Conservation (phyloP, 2,797 vertebrate species). For the Lophius americanus region DNA sequence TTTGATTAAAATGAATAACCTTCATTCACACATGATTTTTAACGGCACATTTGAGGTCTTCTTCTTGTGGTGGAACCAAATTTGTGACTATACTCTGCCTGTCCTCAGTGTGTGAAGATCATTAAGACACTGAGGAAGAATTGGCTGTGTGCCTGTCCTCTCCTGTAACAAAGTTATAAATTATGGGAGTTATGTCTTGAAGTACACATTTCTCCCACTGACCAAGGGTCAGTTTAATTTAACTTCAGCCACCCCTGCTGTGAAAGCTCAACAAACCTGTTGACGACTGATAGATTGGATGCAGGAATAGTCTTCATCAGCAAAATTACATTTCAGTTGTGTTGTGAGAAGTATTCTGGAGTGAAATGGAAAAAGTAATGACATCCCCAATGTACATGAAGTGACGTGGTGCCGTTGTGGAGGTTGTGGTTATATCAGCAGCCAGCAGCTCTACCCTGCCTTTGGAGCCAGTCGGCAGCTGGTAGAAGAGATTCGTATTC, state of each 20-base stretch:
- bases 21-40: constrained; percentile 73
- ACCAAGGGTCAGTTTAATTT: constrained; percentile 59
- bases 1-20: constrained; percentile 81
- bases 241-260: constrained; percentile 31
- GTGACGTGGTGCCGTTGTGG: constrained; percentile 44
- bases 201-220: constrained; percentile 33
- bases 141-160: constrained; percentile 59
- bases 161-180: constrained; percentile 55
- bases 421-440: constrained; percentile 46
- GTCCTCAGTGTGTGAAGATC: constrained; percentile 50
- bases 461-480: constrained; percentile 68
- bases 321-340: constrained; percentile 66
- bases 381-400: constrained; percentile 49
- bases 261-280: constrained; percentile 41
- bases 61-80: constrained; percentile 30
- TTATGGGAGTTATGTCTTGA: constrained; percentile 59
- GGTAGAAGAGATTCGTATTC: constrained; percentile 52
- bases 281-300: constrained; percentile 67
- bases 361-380: constrained; percentile 69
- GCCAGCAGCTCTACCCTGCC: constrained; percentile 50
- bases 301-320: constrained; percentile 55
- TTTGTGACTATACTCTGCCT: constrained; percentile 24
- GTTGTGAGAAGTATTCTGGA: constrained; percentile 56
- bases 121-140: constrained; percentile 28
- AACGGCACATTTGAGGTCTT: constrained; percentile 46